These are phyloP conservation scores for Nomada ruficornis DNA, from an alignment of 2,888 invertebrate genomes.

Conservation along the genomic window DNA sequence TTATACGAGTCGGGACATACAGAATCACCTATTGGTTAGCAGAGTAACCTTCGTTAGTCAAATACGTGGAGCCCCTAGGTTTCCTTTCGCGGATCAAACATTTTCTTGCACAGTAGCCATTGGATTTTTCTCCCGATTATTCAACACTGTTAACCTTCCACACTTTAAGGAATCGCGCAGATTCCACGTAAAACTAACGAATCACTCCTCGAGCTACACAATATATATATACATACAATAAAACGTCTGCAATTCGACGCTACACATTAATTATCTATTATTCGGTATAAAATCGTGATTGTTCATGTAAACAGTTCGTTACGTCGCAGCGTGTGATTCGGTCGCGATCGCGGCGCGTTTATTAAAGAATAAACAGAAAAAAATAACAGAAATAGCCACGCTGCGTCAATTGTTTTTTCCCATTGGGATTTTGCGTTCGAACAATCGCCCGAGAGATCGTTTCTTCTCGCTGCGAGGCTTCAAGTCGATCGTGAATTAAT, in stretches of 20 bases:
- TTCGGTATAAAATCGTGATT: conserved; percentile 80
- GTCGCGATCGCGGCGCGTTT: conserved; percentile 51
- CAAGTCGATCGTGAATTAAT: conserved; percentile 70
- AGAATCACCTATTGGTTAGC: conserved; percentile 60
- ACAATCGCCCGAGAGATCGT: conserved; percentile 48
- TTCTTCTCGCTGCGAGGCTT: conserved; percentile 61
- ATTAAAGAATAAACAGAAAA: background rate
- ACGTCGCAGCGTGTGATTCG: conserved; percentile 54
- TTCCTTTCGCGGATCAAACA: conserved; percentile 43
- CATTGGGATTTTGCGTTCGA: conserved; percentile 9
- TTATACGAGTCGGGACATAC: conserved; percentile 63
- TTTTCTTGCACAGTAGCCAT: background rate
- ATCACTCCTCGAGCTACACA: conserved; percentile 58
- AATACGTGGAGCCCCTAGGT: conserved; percentile 52
- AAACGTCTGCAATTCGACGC: conserved; percentile 68
- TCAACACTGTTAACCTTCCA: background rate
- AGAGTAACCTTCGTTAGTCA: conserved; percentile 31
- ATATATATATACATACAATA: conserved; percentile 77
- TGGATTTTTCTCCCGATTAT: conserved; percentile 22
- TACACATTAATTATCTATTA: conserved; percentile 76
- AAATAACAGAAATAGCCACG: background rate
- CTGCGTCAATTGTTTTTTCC: conserved; percentile 15
- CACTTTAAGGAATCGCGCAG: conserved; percentile 49
- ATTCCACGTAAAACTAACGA: conserved; percentile 46
- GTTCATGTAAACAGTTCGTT: conserved; percentile 70